Evolutionary conservation across 2,888 invertebrate species (phyloP).

Genomic region (Eupithecia centaureata): DNA sequence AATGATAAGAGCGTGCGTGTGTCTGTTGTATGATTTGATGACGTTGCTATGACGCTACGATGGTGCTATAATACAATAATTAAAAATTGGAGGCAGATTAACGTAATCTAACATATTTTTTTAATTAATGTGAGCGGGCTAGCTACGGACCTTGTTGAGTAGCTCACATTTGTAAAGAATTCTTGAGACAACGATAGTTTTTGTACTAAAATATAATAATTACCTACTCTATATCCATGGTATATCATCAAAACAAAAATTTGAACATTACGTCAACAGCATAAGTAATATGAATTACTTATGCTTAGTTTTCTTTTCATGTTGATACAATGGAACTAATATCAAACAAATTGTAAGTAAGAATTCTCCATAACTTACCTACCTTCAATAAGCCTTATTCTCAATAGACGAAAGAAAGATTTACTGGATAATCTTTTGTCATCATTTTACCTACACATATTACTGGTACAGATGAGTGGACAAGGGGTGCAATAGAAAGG

Average conservation of each 20-base stretch:
- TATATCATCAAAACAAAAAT: neutral
- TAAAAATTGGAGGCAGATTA: constrained; percentile 3
- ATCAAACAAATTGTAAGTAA: constrained; percentile 4
- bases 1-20: constrained; percentile 64
- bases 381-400: constrained; percentile 17
- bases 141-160: neutral
- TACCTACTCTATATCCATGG: neutral
- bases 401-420: constrained; percentile 24
- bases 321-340: constrained; percentile 1
- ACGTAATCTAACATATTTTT: neutral
- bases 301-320: neutral
- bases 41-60: constrained; percentile 58
- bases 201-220: neutral
- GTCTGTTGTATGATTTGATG: constrained; percentile 47
- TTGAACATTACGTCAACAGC: neutral
- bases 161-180: neutral
- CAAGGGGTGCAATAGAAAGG: constrained; percentile 29
- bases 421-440: constrained; percentile 33
- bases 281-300: neutral
- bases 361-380: constrained; percentile 12
- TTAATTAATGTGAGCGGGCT: neutral
- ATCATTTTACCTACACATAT: constrained; percentile 2
- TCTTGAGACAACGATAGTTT: neutral
- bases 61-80: constrained; percentile 17
- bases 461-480: constrained; percentile 32